Evolutionary conservation across 2,113 vertebrate genomes (phyloP).

Genomic region (Syrrhaptes paradoxus): DNA sequence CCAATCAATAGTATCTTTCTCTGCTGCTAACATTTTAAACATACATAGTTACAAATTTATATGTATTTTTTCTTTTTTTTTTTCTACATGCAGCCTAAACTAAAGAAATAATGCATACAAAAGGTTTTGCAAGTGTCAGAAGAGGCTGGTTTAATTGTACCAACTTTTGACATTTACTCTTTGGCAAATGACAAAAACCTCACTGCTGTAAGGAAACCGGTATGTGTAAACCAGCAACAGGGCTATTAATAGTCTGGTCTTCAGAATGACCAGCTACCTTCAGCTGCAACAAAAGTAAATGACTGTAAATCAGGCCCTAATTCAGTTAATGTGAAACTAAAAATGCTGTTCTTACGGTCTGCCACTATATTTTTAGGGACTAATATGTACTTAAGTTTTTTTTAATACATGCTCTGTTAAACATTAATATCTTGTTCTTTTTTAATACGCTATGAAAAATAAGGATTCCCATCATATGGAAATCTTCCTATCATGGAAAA

Average conservation of each 20-base stretch:
- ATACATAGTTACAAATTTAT: background rate
- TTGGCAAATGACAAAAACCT: slow-evolving; percentile 6
- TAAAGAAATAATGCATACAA: background rate
- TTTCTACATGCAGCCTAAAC: background rate
- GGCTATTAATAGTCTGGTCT: background rate
- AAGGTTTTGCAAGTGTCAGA: background rate
- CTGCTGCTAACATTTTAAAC: background rate
- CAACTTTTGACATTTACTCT: background rate
- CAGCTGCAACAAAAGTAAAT: background rate
- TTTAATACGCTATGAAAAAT: background rate
- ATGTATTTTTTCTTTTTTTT: background rate
- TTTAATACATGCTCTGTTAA: background rate
- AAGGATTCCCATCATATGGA: background rate
- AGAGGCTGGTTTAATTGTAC: background rate
- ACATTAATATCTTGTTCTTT: background rate
- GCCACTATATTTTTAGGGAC: background rate
- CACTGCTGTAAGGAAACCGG: background rate
- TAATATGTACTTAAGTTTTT: background rate
- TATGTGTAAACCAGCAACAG: background rate
- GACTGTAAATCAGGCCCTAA: background rate
- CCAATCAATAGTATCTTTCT: background rate
- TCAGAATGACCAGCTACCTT: background rate
- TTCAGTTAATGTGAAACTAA: background rate
- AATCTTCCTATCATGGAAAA: background rate
- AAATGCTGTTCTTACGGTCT: background rate